phyloP scores from a whole-genome alignment of 1,140 invertebrate species.

The Penaeus japonicus region DNA sequence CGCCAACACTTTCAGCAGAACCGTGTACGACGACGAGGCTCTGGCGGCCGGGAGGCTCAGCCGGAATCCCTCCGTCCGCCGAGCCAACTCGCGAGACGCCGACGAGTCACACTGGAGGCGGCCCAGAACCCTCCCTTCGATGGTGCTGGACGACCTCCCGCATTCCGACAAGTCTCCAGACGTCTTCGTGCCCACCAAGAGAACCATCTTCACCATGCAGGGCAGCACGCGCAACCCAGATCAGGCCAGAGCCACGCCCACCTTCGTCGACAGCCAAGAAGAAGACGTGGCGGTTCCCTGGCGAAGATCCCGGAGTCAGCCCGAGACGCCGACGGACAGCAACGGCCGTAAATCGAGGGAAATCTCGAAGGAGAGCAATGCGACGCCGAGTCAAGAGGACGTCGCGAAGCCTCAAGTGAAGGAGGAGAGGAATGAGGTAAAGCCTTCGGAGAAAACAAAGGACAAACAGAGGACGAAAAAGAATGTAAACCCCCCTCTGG shows the following conservation, averaged over 20 bases:
- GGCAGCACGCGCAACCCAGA: slow-evolving; percentile 31
- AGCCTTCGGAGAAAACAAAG: no score
- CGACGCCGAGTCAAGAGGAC: no score
- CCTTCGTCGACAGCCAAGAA: slow-evolving; percentile 46
- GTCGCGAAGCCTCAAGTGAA: no score
- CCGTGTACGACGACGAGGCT: slow-evolving; percentile 40
- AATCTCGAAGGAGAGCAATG: no score
- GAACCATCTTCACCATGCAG: slow-evolving; percentile 42
- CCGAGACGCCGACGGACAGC: no score
- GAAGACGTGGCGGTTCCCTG: neutral
- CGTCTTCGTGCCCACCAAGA: slow-evolving; percentile 44
- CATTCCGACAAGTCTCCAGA: slow-evolving; percentile 34
- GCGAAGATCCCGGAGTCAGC: no score
- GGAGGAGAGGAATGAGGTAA: no score
- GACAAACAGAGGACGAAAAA: no score
- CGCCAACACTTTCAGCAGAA: slow-evolving; percentile 33
- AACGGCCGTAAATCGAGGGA: no score
- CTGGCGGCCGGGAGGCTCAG: slow-evolving; percentile 11
- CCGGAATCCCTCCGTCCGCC: slow-evolving; percentile 3
- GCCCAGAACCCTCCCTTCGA: neutral
- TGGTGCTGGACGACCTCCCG: neutral
- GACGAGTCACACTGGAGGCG: neutral
- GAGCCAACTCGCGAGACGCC: neutral
- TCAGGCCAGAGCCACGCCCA: slow-evolving; percentile 42
- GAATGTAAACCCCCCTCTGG: no score